Evolutionary conservation across 30 jellyfish, hydroid and myxozoan species (phyloP).

Genomic region (Hydractinia echinata): DNA sequence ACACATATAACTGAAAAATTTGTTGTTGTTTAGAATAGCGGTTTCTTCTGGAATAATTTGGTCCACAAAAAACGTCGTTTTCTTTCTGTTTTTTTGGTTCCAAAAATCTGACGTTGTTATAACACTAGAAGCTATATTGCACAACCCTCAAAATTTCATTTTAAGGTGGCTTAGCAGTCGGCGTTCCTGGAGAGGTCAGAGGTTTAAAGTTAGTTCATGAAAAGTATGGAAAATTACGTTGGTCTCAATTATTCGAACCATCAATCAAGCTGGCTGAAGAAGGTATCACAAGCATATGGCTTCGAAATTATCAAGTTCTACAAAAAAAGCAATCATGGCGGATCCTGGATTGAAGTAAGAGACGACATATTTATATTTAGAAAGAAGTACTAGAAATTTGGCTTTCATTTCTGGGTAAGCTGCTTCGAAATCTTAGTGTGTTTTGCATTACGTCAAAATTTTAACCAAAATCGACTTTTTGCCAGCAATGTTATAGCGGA

Average conservation of each 20-base stretch:
- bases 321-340: conserved; percentile 29
- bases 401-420: too few relatives aligned
- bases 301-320: background rate
- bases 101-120: background rate
- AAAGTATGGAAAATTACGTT: conserved; percentile 43
- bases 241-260: conserved; percentile 45
- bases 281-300: conserved; percentile 45
- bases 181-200: conserved; percentile 54
- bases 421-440: too few relatives aligned
- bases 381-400: too few relatives aligned
- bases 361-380: too few relatives aligned
- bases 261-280: conserved; percentile 48
- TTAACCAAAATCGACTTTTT: too few relatives aligned
- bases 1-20: background rate
- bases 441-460: too few relatives aligned
- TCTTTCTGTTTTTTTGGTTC: background rate
- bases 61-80: background rate
- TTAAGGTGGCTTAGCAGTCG: conserved; percentile 58
- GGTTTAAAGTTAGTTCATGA: conserved; percentile 39
- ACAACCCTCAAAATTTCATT: background rate
- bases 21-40: background rate
- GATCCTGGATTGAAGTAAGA: conserved; percentile 67
- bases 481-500: too few relatives aligned
- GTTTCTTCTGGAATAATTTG: background rate
- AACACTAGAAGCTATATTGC: too few relatives aligned